A percentile compares a stretch with the other conserved stretches of the same genome.
Evolutionary conservation across 2,113 vertebrate genomes (phyloP).

Genomic region (Notiomystis cincta): DNA sequence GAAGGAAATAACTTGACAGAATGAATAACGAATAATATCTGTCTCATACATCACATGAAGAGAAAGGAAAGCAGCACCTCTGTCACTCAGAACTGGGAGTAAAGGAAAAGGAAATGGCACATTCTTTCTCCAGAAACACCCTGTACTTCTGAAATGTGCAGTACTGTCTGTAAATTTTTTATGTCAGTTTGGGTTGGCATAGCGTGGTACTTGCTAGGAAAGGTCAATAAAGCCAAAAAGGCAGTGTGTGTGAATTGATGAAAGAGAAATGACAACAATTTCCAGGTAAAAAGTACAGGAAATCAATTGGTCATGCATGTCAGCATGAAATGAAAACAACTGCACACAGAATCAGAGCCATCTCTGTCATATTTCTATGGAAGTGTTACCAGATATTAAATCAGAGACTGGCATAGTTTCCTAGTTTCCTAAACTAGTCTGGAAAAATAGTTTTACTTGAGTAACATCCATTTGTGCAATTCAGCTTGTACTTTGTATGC

Average conservation of each 20-base stretch:
- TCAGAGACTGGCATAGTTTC: neutral
- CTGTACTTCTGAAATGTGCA: neutral
- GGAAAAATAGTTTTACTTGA: neutral
- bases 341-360: neutral
- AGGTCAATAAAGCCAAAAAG: neutral
- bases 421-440: neutral
- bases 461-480: neutral
- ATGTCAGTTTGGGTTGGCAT: neutral
- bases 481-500: neutral
- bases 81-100: neutral
- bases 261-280: neutral
- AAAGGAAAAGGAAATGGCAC: neutral
- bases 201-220: neutral
- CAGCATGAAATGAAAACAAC: neutral
- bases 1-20: slow-evolving; percentile 3
- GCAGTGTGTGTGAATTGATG: neutral
- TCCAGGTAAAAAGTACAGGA: neutral
- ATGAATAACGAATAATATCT: neutral
- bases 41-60: neutral
- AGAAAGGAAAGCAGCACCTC: neutral
- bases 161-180: neutral
- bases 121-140: neutral
- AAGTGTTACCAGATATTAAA: neutral
- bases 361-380: neutral
- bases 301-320: neutral